These are phyloP conservation scores for Coracias cyanogaster DNA, from an alignment of 2,797 vertebrate genomes.

Conservation along the genomic window DNA sequence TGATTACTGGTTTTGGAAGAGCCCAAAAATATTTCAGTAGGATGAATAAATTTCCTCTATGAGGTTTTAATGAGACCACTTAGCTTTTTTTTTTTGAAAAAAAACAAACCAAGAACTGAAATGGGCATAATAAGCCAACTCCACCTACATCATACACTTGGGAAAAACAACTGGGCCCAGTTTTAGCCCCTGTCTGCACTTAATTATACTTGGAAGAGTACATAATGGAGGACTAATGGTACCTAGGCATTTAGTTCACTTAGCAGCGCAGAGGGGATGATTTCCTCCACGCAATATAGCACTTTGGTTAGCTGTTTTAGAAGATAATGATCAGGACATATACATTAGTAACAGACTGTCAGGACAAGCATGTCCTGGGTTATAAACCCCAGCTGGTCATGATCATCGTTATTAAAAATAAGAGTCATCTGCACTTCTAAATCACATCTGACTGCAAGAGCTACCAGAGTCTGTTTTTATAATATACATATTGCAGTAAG, in stretches of 20 bases:
- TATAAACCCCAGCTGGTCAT: conserved; percentile 15
- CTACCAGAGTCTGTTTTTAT: neutral
- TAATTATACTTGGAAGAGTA: conserved; percentile 54
- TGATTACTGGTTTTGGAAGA: conserved; percentile 49
- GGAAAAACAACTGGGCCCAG: conserved; percentile 51
- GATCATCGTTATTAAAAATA: conserved; percentile 38
- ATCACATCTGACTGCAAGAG: neutral
- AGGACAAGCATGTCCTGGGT: neutral
- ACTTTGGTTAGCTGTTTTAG: neutral
- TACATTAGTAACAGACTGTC: conserved; percentile 25
- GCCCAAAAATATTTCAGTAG: conserved; percentile 35
- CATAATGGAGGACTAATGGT: conserved; percentile 60
- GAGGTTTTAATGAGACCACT: conserved; percentile 64
- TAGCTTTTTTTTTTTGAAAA: neutral
- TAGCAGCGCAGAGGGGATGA: neutral
- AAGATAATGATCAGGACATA: conserved; percentile 28
- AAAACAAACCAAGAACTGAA: neutral
- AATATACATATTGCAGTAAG: neutral
- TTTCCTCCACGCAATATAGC: neutral
- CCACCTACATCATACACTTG: conserved; percentile 25
- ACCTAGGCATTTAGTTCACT: conserved; percentile 37
- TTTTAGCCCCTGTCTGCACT: conserved; percentile 44
- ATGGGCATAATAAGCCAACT: conserved; percentile 36
- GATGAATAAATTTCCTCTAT: conserved; percentile 41
- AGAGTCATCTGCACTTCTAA: conserved; percentile 8